These are phyloP conservation scores for Balearica regulorum DNA, from an alignment of 2,797 vertebrate species.

Conservation along the genomic window DNA sequence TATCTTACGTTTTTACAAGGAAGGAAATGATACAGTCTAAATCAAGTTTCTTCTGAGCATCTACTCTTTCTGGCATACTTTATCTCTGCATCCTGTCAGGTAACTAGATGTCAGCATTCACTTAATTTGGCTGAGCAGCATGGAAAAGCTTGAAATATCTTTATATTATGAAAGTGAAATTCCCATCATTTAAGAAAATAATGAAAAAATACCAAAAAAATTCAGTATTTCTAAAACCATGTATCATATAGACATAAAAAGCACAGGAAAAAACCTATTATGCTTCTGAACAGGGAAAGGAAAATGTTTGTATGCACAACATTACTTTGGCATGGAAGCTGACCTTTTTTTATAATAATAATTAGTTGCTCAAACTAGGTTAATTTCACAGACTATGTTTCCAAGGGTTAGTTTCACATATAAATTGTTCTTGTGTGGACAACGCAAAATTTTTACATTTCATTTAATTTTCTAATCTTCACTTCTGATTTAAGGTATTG, in stretches of 20 bases:
- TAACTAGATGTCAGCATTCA: not conserved
- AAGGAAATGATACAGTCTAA: not conserved
- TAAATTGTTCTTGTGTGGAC: not conserved
- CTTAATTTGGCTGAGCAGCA: not conserved
- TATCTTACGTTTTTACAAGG: not conserved
- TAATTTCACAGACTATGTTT: not conserved
- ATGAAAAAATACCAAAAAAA: not conserved
- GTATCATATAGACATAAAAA: not conserved
- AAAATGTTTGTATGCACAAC: not conserved
- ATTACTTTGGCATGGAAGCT: not conserved
- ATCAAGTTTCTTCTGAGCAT: not conserved
- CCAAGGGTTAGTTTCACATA: not conserved
- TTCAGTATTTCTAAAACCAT: not conserved
- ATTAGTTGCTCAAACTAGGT: not conserved
- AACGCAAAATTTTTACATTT: not conserved
- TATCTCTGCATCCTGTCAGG: not conserved
- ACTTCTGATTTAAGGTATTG: not conserved
- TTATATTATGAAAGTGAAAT: not conserved
- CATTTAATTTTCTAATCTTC: not conserved
- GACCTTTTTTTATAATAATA: not conserved
- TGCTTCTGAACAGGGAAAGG: not conserved
- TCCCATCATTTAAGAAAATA: not conserved
- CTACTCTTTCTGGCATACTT: not conserved
- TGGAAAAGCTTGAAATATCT: not conserved
- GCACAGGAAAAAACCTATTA: not conserved